These are phyloP conservation scores for Drosophila takahashii DNA, from an alignment of 1,140 invertebrate species.

Conservation along the genomic window DNA sequence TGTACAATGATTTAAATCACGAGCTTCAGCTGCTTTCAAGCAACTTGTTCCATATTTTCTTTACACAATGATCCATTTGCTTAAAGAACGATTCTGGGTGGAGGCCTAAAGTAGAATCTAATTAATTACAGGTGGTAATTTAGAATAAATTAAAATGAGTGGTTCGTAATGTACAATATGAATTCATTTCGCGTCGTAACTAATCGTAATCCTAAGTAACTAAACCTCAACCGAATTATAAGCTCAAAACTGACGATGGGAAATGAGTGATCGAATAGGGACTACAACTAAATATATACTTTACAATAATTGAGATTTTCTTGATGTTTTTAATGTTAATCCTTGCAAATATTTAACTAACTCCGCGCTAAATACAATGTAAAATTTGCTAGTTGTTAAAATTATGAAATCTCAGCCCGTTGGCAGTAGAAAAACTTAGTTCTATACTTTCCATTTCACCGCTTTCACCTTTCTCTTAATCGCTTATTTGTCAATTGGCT, in stretches of 20 bases:
- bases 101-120: conserved; percentile 43
- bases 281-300: conserved; percentile 30
- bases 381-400: conserved; percentile 75
- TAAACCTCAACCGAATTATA: conserved; percentile 39
- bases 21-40: conserved; percentile 65
- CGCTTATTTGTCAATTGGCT: conserved; percentile 73
- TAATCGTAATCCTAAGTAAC: conserved; percentile 38
- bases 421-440: conserved; percentile 62
- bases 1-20: conserved; percentile 79
- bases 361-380: conserved; percentile 74
- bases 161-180: conserved; percentile 71
- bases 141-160: conserved; percentile 69
- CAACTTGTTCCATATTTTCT: conserved; percentile 54
- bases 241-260: conserved; percentile 23
- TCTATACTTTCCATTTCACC: conserved; percentile 42
- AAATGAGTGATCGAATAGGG: conserved; percentile 21
- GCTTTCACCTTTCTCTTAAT: conserved; percentile 59
- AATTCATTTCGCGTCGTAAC: conserved; percentile 39
- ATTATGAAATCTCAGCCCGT: conserved; percentile 63
- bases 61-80: conserved; percentile 57
- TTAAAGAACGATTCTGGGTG: conserved; percentile 48
- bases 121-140: conserved; percentile 31
- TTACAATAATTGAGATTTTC: conserved; percentile 60
- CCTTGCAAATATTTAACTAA: conserved; percentile 75
- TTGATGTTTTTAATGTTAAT: conserved; percentile 40